A percentile compares a stretch with the other conserved stretches of the same genome.
phyloP scores from a whole-genome alignment of 2,113 vertebrate species.

The Aviceda subcristata region DNA sequence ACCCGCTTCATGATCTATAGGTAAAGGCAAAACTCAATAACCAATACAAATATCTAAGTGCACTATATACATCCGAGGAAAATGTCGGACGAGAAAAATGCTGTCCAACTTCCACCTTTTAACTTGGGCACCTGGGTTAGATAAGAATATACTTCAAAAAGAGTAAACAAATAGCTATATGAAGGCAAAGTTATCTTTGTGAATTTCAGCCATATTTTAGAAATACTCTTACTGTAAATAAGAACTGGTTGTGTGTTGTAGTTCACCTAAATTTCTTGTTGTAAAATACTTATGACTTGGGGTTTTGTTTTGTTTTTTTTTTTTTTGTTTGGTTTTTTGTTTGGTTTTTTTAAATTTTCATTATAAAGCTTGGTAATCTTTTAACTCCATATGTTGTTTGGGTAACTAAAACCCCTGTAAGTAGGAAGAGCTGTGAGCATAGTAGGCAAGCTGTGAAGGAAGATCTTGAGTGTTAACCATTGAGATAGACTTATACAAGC shows the following conservation, averaged over 20 bases:
- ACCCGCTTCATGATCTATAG: not conserved
- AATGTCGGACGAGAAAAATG: not conserved
- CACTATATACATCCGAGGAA: not conserved
- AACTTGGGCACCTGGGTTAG: not conserved
- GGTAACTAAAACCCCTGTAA: not conserved
- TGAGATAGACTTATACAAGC: not conserved
- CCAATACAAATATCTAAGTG: not conserved
- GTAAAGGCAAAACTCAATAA: not conserved
- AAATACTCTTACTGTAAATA: not conserved
- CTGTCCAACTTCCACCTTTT: not conserved
- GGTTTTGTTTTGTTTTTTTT: fast-evolving
- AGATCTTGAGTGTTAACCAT: not conserved
- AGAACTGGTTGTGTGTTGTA: not conserved
- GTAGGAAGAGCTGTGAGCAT: not conserved
- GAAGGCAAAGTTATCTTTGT: not conserved
- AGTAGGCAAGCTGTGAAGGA: not conserved
- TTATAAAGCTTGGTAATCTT: not conserved
- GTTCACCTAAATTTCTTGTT: not conserved
- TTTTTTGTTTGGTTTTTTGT: not conserved
- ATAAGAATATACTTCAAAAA: not conserved
- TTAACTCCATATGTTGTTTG: not conserved
- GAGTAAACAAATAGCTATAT: not conserved
- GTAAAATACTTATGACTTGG: not conserved
- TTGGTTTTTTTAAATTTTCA: not conserved
- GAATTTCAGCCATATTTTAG: not conserved